A percentile compares a stretch with the other conserved stretches of the same genome.
Conservation (phyloP, 37 sponge, comb jelly and placozoan genomes). For the Oscarella lobularis region DNA sequence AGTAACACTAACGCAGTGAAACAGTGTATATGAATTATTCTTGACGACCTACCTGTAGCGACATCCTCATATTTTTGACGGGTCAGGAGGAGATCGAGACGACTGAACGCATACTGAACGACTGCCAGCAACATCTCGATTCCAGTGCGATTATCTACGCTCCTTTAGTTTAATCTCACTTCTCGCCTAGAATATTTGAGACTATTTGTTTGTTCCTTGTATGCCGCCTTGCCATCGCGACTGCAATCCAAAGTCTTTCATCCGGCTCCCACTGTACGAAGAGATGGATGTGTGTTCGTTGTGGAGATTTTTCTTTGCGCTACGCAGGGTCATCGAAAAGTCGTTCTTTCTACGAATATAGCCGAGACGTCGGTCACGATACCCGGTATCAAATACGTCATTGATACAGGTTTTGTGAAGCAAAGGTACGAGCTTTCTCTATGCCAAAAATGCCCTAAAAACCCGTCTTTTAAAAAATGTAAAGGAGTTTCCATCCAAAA, state of each 20-base stretch:
- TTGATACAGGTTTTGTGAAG: slow-evolving; percentile 91
- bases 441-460: background rate
- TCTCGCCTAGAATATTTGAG: slow-evolving; percentile 38
- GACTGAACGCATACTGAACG: background rate
- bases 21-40: background rate
- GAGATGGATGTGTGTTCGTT: background rate
- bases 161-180: background rate
- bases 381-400: slow-evolving; percentile 67
- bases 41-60: slow-evolving; percentile 18
- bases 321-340: slow-evolving; percentile 56
- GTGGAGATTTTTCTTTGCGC: slow-evolving; percentile 13
- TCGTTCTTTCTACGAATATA: slow-evolving; percentile 86
- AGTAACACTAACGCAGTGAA: background rate
- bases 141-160: background rate
- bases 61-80: slow-evolving; percentile 83
- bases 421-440: slow-evolving; percentile 12
- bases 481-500: slow-evolving; percentile 58
- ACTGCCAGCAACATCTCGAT: background rate
- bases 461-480: background rate
- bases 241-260: slow-evolving; percentile 56
- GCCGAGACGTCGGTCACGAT: slow-evolving; percentile 94
- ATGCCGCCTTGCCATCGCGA: slow-evolving; percentile 72
- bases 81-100: slow-evolving; percentile 91
- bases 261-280: slow-evolving; percentile 9
- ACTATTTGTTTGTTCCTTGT: slow-evolving; percentile 57